phyloP scores from a whole-genome alignment of 2,888 invertebrate genomes.

The Smittia aterrima region DNA sequence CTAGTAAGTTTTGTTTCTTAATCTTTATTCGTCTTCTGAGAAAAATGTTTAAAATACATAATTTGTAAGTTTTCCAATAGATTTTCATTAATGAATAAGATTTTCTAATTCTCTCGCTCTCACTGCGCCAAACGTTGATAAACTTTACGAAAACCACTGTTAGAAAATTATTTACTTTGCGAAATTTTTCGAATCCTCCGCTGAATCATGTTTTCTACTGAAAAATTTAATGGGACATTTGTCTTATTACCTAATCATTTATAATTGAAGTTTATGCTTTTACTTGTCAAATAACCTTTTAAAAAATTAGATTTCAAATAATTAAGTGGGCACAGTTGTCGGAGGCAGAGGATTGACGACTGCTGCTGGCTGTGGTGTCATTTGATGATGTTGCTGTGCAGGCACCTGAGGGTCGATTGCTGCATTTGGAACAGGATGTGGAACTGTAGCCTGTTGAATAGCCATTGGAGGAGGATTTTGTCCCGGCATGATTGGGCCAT shows the following conservation, averaged over 20 bases:
- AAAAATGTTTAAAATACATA: background rate
- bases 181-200: no score
- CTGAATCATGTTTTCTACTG: no score
- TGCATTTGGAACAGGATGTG: background rate
- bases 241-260: background rate
- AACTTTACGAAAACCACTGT: no score
- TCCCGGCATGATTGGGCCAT: background rate
- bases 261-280: background rate
- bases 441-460: conserved; percentile 5
- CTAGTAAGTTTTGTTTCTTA: conserved; percentile 11
- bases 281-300: background rate
- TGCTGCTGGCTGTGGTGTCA: conserved; percentile 9
- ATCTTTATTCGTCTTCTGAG: conserved; percentile 8
- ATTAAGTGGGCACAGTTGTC: conserved; percentile 26
- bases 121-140: no score
- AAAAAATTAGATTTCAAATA: background rate
- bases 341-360: conserved; percentile 1
- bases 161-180: no score
- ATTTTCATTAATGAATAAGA: no score
- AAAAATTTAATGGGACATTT: background rate
- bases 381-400: conserved; percentile 27
- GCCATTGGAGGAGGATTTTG: conserved; percentile 9
- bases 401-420: background rate
- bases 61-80: background rate
- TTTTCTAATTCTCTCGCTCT: no score